Evolutionary conservation across 2,888 invertebrate genomes (phyloP).

Genomic region (Ditylenchus weischeri): DNA sequence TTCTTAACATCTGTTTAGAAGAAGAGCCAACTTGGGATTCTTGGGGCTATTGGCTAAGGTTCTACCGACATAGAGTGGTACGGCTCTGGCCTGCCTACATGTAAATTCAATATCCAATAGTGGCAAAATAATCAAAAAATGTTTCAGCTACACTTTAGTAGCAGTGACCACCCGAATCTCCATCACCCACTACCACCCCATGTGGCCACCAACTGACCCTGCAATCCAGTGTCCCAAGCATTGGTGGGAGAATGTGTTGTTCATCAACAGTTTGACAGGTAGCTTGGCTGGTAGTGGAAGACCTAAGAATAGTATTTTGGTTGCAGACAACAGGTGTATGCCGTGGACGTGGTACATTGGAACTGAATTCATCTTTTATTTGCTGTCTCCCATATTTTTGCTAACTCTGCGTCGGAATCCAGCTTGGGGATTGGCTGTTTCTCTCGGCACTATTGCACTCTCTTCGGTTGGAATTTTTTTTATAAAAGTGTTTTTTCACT

Average conservation of each 20-base stretch:
- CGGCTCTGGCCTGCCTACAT: conserved; percentile 58
- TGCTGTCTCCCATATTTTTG: conserved; percentile 57
- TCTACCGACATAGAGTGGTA: conserved; percentile 56
- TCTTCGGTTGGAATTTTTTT: conserved; percentile 30
- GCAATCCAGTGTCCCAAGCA: conserved; percentile 56
- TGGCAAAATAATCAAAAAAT: no score
- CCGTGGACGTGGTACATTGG: conserved; percentile 59
- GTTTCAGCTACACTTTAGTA: conserved; percentile 44
- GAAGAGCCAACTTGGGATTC: conserved; percentile 44
- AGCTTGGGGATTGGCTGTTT: conserved; percentile 43
- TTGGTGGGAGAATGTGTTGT: conserved; percentile 48
- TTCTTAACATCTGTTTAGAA: conserved; percentile 11
- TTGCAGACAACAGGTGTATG: conserved; percentile 54
- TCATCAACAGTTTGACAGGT: conserved; percentile 34
- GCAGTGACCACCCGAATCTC: conserved; percentile 53
- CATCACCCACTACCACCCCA: conserved; percentile 55
- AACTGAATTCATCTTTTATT: conserved; percentile 58
- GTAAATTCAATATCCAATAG: no score
- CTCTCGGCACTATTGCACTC: conserved; percentile 37
- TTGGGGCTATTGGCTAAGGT: conserved; percentile 56
- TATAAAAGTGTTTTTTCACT: no score
- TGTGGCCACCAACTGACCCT: conserved; percentile 58
- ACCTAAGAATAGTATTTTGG: no score
- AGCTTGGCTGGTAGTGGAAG: no score
- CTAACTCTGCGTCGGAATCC: conserved; percentile 46